phyloP scores from a whole-genome alignment of 2,113 vertebrate species.

The Tursiops truncatus region DNA sequence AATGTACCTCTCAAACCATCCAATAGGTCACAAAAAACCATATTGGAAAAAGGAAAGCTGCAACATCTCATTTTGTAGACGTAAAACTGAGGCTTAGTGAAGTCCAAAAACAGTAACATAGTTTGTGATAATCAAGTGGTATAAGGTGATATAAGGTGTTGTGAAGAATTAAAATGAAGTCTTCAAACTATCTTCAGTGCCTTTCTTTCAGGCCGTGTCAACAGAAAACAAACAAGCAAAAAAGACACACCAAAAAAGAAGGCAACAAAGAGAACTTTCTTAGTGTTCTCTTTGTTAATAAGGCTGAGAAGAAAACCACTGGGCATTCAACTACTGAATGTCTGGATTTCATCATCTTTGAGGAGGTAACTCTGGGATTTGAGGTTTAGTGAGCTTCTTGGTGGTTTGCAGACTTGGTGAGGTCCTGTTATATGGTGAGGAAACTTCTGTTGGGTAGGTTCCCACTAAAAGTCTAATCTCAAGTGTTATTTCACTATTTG shows the following conservation, averaged over 20 bases:
- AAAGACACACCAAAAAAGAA: neutral
- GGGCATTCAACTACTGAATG: neutral
- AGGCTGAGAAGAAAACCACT: neutral
- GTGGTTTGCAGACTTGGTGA: neutral
- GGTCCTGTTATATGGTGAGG: neutral
- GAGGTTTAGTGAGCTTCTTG: neutral
- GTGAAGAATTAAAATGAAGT: neutral
- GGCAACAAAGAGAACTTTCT: neutral
- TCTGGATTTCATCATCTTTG: neutral
- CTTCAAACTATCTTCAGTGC: neutral
- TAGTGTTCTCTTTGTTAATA: neutral
- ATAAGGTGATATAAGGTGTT: neutral
- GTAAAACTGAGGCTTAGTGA: neutral
- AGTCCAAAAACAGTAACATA: neutral
- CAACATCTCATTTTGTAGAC: neutral
- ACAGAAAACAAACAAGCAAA: neutral
- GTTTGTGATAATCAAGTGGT: neutral
- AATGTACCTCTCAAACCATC: neutral
- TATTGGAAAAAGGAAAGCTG: neutral
- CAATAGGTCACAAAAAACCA: neutral
- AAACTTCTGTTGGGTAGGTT: neutral
- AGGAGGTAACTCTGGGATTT: neutral
- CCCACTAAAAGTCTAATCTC: neutral
- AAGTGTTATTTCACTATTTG: neutral
- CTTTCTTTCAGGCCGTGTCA: neutral